Percentiles rank a stretch among this genome's conserved stretches.
These are phyloP conservation scores for Rhaphigaster nebulosa DNA, from an alignment of 2,888 invertebrate species.

Conservation along the genomic window DNA sequence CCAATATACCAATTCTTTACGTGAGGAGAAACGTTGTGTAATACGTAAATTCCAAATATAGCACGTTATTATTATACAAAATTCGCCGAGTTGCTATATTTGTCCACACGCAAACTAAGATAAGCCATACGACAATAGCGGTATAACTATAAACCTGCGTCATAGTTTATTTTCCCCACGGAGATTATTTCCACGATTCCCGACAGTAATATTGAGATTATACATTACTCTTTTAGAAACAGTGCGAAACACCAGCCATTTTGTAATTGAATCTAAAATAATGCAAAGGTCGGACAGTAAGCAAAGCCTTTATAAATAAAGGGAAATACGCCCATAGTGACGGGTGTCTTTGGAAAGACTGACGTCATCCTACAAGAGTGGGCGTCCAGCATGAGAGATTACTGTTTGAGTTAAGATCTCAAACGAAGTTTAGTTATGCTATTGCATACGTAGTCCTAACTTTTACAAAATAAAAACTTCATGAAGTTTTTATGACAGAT, in stretches of 20 bases:
- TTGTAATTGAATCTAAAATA: background rate
- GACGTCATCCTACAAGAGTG: background rate
- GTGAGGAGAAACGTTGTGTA: background rate
- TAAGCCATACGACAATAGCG: background rate
- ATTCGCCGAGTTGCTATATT: background rate
- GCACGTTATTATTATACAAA: background rate
- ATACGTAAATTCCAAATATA: background rate
- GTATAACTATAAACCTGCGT: no score
- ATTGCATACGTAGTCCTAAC: background rate
- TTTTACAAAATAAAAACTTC: background rate
- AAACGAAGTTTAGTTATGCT: background rate
- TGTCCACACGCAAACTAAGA: background rate
- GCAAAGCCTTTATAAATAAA: background rate
- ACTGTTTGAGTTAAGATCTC: background rate
- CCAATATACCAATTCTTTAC: background rate
- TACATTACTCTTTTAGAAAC: background rate
- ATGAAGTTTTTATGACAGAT: background rate
- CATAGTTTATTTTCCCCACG: no score
- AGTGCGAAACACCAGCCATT: background rate
- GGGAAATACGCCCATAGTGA: background rate
- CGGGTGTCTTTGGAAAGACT: background rate
- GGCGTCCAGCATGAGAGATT: background rate
- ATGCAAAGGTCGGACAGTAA: background rate
- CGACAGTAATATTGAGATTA: background rate
- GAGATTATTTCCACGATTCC: background rate